Conservation (phyloP, 2,113 vertebrate genomes). For the Lophochroa leadbeateri region DNA sequence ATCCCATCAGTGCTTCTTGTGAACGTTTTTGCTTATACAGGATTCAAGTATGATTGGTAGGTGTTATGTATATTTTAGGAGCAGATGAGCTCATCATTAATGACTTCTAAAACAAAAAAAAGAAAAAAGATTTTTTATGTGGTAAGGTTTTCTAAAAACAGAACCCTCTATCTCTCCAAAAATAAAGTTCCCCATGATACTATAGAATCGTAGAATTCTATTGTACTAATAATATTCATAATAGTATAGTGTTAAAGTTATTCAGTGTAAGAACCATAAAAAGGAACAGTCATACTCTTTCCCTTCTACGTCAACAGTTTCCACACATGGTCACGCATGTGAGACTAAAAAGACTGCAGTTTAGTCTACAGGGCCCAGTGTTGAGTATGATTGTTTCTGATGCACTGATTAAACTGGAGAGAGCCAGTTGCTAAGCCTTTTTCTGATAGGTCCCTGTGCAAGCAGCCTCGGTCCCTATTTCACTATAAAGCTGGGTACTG, state of each 20-base stretch:
- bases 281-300: background rate
- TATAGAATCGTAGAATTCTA: background rate
- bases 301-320: rapidly evolving
- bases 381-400: background rate
- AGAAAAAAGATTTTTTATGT: rapidly evolving
- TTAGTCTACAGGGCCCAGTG: too few relatives aligned
- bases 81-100: background rate
- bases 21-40: background rate
- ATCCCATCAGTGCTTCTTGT: background rate
- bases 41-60: background rate
- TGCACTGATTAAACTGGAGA: background rate
- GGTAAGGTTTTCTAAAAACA: background rate
- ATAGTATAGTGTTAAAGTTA: background rate
- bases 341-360: background rate
- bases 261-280: background rate
- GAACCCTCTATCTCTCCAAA: background rate
- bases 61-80: background rate
- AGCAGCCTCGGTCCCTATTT: background rate
- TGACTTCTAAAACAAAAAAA: background rate
- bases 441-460: background rate
- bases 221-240: too few relatives aligned
- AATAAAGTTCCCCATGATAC: background rate
- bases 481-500: background rate
- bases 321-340: rapidly evolving
- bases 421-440: background rate